Base-by-base conservation (phyloP, 1,140 invertebrate genomes). In the Drosophila equinoxialis region DNA sequence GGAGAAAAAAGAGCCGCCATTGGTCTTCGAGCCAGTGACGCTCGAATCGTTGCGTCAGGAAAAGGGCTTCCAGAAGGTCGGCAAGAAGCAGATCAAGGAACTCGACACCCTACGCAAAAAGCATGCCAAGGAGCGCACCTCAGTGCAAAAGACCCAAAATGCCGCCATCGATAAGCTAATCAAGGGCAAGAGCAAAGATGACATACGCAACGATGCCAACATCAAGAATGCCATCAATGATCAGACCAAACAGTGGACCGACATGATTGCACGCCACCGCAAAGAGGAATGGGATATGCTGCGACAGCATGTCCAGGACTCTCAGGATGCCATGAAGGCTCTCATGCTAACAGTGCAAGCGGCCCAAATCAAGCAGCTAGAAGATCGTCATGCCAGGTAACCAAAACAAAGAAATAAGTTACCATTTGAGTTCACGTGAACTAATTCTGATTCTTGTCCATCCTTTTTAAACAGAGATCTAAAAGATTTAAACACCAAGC, bases 61-160 rank as follows among this genome's bases (percentile, higher is more conserved):
- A 90, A 99, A 99, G 93, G 96, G 95, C 48, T 99, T 97, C 93
- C 93, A 96, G 77, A 99, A 99, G 93, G 95, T 97, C n/a, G 95
- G 96, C 41, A 97, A 98, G 85, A 99, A 99, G 91, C 98, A 99
- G 80, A 96, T 97, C 91, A 99, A 99, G 91, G 98, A 99, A 82
- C 90, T 98, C 67, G 98, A 99, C 73, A 93, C 96, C 8, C 93
- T 99, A 92, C 96, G 96, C 90, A 99, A 99, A 90, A 95, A 96
- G 68, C 98, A 99, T 77, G 94, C 96, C 69, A 99, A 99, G 92
- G 98, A 99, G 93, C 96, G 97, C 90, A 94, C 96, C 74, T 92
- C 95, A 14, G 95, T 99, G 87, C 98, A 99, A 92, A 99, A 99
- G 92, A 95, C 96, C 26, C 99, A 99, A 91, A 98, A 98, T 93